These are phyloP conservation scores for Pipistrellus pygmaeus DNA, from an alignment of 2,797 vertebrate species.

Conservation along the genomic window DNA sequence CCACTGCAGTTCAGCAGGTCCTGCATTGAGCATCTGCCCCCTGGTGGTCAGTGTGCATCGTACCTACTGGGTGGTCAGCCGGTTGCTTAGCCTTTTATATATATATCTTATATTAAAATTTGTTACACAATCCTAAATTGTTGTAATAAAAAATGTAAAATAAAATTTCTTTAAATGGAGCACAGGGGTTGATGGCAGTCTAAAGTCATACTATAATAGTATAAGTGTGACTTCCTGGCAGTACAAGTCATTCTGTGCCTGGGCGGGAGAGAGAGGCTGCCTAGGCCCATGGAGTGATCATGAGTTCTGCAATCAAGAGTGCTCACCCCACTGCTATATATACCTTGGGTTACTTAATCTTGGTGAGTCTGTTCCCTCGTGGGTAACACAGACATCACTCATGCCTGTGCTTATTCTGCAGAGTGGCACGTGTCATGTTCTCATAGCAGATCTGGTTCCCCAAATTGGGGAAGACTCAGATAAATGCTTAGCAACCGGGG, in stretches of 20 bases:
- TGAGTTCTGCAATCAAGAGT: not conserved
- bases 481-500: not conserved
- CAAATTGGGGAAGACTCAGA: not conserved
- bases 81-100: no score
- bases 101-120: not conserved
- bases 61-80: no score
- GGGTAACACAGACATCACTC: not conserved
- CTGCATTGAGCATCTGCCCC: no score
- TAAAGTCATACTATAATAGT: not conserved
- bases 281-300: not conserved
- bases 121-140: not conserved
- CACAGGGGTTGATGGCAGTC: not conserved
- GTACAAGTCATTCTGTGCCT: not conserved
- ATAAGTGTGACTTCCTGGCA: not conserved
- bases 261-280: not conserved
- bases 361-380: not conserved
- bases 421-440: not conserved
- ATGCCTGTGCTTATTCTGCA: not conserved
- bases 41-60: no score
- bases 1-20: no score
- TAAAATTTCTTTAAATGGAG: slow-evolving; percentile 44
- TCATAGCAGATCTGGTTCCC: not conserved
- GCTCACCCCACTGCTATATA: not conserved
- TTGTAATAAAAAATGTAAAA: slow-evolving; percentile 18
- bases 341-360: not conserved